Conservation (phyloP, 2,888 invertebrate genomes). For the Dryobotodes eremita region DNA sequence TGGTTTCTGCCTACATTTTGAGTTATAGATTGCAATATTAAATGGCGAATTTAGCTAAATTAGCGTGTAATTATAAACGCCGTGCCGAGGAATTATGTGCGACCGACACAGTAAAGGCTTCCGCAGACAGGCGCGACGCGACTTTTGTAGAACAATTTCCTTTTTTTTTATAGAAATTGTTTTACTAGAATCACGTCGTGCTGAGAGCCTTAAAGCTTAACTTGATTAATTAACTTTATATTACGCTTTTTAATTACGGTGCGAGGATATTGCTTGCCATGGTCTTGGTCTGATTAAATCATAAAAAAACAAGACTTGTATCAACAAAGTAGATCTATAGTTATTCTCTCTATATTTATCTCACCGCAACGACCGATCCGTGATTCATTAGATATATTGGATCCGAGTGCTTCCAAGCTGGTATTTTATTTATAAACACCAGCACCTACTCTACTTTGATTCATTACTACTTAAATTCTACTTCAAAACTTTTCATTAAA, state of each 20-base stretch:
- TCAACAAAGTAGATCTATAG: neutral
- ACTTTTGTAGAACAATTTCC: too few species aligned
- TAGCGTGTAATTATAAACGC: conserved; percentile 48
- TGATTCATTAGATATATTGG: conserved; percentile 23
- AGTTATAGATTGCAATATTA: conserved; percentile 32
- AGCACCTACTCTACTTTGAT: conserved; percentile 1
- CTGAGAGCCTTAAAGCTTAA: neutral
- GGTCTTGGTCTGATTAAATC: conserved; percentile 7
- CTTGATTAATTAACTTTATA: conserved; percentile 34
- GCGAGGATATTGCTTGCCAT: neutral
- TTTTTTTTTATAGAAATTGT: too few species aligned
- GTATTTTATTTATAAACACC: conserved; percentile 25
- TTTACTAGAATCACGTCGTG: too few species aligned
- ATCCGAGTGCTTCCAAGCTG: neutral
- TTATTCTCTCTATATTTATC: conserved; percentile 4
- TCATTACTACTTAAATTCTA: neutral
- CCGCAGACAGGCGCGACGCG: too few species aligned
- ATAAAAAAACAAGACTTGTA: conserved; percentile 1
- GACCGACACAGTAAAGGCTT: neutral
- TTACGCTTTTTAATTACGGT: conserved; percentile 16
- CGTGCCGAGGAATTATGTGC: conserved; percentile 13
- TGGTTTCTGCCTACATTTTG: conserved; percentile 21
- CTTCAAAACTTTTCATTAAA: neutral
- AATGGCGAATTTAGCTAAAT: conserved; percentile 23
- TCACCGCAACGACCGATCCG: conserved; percentile 7